These are phyloP conservation scores for Cromileptes altivelis DNA, from an alignment of 2,113 vertebrate species.

Conservation along the genomic window DNA sequence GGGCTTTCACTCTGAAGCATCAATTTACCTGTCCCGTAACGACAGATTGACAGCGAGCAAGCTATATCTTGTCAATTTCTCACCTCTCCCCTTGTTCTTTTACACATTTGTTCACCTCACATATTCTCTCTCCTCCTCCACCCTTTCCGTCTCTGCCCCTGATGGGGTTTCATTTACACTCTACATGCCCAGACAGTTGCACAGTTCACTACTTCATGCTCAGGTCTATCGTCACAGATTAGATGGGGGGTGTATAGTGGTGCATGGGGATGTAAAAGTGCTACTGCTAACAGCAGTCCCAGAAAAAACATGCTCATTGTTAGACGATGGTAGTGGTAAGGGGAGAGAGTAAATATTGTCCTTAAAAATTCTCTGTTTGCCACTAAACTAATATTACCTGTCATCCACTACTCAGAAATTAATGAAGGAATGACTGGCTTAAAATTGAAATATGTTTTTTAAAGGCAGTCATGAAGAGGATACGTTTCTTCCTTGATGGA, in stretches of 20 bases:
- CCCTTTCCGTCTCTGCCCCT: slow-evolving; percentile 27
- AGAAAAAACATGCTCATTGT: background rate
- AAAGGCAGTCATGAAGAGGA: background rate
- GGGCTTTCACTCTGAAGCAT: slow-evolving; percentile 59
- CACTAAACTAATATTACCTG: background rate
- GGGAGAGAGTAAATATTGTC: background rate
- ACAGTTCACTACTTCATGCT: slow-evolving; percentile 42
- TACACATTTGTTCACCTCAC: slow-evolving; percentile 31
- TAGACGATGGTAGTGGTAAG: background rate
- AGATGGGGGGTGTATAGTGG: slow-evolving; percentile 6
- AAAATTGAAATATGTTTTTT: background rate
- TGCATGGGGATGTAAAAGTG: slow-evolving; percentile 9
- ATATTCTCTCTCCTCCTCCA: background rate
- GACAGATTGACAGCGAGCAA: slow-evolving; percentile 48
- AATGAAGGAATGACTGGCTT: background rate
- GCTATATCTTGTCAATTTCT: slow-evolving; percentile 37
- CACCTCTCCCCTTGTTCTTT: slow-evolving; percentile 21
- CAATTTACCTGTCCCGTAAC: slow-evolving; percentile 53
- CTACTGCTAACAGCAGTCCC: background rate
- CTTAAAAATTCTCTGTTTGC: background rate
- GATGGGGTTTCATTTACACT: slow-evolving; percentile 47
- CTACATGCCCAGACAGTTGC: slow-evolving; percentile 73
- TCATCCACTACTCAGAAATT: background rate
- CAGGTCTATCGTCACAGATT: slow-evolving; percentile 54
- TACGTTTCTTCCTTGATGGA: slow-evolving; percentile 3